Evolutionary conservation across 2,888 invertebrate genomes (phyloP).

Genomic region (Orthonychiurus folsomi): DNA sequence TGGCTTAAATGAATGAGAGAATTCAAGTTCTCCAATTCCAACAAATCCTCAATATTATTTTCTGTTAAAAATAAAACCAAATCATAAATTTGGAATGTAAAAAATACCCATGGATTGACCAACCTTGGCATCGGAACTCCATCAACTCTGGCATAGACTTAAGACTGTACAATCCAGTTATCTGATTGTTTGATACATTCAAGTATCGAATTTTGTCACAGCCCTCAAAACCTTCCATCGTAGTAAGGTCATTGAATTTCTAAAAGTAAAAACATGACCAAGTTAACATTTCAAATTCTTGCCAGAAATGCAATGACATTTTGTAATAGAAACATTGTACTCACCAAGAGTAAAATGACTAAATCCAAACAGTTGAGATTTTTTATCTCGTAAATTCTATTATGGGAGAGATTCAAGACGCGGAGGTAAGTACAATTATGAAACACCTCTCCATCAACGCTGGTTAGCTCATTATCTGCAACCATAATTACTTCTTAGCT

Average conservation of each 20-base stretch:
- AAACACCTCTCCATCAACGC: constrained; percentile 9
- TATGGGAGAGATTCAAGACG: constrained; percentile 18
- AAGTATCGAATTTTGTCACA: constrained; percentile 13
- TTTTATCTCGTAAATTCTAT: constrained; percentile 13
- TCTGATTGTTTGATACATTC: constrained; percentile 17
- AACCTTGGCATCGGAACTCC: constrained; percentile 16
- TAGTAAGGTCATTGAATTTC: constrained; percentile 7
- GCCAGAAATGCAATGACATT: too few relatives aligned
- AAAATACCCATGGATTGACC: too few relatives aligned
- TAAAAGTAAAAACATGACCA: constrained; percentile 5
- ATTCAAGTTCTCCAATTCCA: constrained; percentile 19
- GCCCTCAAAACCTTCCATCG: not conserved
- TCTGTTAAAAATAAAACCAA: too few relatives aligned
- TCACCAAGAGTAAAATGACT: constrained; percentile 16
- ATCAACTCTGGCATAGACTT: constrained; percentile 12
- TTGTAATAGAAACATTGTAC: not conserved
- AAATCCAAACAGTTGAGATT: constrained; percentile 16
- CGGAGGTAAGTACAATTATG: constrained; percentile 10
- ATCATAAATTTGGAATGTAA: too few relatives aligned
- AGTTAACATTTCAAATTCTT: not conserved
- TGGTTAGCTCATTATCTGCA: constrained; percentile 18
- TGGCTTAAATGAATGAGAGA: constrained; percentile 13
- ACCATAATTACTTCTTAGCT: not conserved
- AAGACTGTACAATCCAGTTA: constrained; percentile 15
- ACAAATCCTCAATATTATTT: constrained; percentile 22